Percentiles rank a stretch among this genome's conserved stretches.
phyloP scores from a whole-genome alignment of 2,113 vertebrate species.

The Reinhardtius hippoglossoides region DNA sequence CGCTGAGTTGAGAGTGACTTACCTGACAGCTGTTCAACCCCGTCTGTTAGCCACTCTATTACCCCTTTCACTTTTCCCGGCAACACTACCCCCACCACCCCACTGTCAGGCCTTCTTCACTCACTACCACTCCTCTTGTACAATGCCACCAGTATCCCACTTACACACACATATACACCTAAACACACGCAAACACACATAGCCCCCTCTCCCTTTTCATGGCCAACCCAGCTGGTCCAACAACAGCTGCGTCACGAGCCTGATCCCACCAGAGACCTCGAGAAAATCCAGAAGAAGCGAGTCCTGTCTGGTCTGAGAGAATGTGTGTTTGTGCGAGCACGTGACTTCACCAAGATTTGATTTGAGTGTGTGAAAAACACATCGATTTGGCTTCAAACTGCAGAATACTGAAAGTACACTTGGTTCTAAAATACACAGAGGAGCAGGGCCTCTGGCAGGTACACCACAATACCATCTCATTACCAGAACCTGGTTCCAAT shows the following conservation, averaged over 20 bases:
- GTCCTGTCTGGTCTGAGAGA: constrained; percentile 44
- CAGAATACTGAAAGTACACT: background rate
- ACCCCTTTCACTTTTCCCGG: constrained; percentile 66
- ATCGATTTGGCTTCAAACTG: constrained; percentile 9
- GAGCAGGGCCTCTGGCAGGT: constrained; percentile 37
- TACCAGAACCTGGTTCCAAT: constrained; percentile 57
- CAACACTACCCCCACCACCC: constrained; percentile 38
- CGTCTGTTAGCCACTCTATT: constrained; percentile 38
- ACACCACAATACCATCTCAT: constrained; percentile 20
- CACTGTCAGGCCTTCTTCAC: constrained; percentile 5
- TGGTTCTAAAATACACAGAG: constrained; percentile 27
- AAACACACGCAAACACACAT: constrained; percentile 7
- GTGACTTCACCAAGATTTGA: background rate
- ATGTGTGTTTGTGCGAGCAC: constrained; percentile 10
- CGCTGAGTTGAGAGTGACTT: constrained; percentile 37
- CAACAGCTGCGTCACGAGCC: constrained; percentile 68
- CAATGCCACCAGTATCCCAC: constrained; percentile 7
- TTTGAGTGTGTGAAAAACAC: constrained; percentile 21
- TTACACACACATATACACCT: constrained; percentile 35
- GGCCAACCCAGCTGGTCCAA: constrained; percentile 58
- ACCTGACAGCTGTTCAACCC: constrained; percentile 66
- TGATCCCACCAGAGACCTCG: constrained; percentile 32
- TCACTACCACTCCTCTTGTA: constrained; percentile 38
- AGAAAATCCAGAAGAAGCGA: constrained; percentile 51
- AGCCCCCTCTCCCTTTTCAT: constrained; percentile 39